Evolutionary conservation across 2,888 invertebrate species (phyloP).

Genomic region (Eledona agricola): DNA sequence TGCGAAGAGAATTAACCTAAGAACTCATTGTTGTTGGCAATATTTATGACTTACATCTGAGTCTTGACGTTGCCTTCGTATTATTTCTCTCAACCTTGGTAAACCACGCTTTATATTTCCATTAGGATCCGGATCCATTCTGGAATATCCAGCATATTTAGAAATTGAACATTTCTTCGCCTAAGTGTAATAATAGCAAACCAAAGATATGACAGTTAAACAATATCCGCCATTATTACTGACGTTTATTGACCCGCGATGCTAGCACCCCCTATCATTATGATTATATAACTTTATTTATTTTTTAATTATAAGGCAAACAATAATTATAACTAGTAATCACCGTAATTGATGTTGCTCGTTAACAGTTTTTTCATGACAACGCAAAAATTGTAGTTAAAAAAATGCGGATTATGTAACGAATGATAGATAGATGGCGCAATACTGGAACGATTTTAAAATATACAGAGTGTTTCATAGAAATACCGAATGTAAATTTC

Average conservation of each 20-base stretch:
- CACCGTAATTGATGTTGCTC: too few species aligned
- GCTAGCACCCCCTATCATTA: slow-evolving; percentile 8
- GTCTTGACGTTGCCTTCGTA: slow-evolving; percentile 74
- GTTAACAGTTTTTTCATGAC: too few species aligned
- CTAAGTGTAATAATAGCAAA: slow-evolving; percentile 17
- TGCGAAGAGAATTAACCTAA: slow-evolving; percentile 12
- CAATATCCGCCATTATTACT: slow-evolving; percentile 26
- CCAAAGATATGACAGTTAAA: slow-evolving; percentile 27
- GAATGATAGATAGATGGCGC: too few species aligned
- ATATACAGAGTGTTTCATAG: too few species aligned
- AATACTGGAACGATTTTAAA: too few species aligned
- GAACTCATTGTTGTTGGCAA: slow-evolving; percentile 14
- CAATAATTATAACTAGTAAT: too few species aligned
- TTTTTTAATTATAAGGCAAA: too few species aligned
- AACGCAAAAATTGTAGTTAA: too few species aligned
- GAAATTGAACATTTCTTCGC: slow-evolving; percentile 21
- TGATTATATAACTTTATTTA: too few species aligned
- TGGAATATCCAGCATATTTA: slow-evolving; percentile 41
- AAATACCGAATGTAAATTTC: too few species aligned
- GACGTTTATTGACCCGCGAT: slow-evolving; percentile 26
- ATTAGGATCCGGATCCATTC: slow-evolving; percentile 67
- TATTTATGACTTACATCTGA: slow-evolving; percentile 68
- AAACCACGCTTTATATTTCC: slow-evolving; percentile 70
- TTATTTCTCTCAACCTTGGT: slow-evolving; percentile 69
- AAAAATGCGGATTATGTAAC: too few species aligned